Base-by-base conservation (phyloP, 2,113 vertebrate genomes). In the Rhinolophus ferrumequinum region DNA sequence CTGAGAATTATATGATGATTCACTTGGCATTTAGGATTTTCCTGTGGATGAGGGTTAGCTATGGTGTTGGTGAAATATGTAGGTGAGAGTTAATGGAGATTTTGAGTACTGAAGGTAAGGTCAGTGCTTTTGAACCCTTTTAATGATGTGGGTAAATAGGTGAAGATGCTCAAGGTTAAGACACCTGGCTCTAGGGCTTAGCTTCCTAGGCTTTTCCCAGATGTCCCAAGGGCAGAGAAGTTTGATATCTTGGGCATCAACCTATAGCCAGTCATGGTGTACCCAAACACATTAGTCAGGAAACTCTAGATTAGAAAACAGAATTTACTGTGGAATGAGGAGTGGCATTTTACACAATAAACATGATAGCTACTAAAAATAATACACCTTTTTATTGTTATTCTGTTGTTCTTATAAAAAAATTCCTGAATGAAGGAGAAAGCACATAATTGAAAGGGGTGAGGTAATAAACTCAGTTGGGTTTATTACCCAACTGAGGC, bases 281-380 rank as follows among this genome's bases (percentile, higher is more conserved):
- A 18, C 11, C 33, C 33, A 58, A 58, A 10, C 77, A 50, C 19
- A 16, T 38, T 9, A 28, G 26, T 64, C 22, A 35, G 77, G 58
- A 86, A 82, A 18, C 50, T 77, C 64, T 70, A 67, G n/a, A 47
- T 77, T 82, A 73, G 85, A 93, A 95, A 85, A 41, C 8, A 86
- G 64, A 73, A 64, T 15, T 64, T 84, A 52, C 16, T 77, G 9
- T 56, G 21, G n/a, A 88, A 66, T 35, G 24, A 30, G 90, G 54
- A 88, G 7, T 72, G 28, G 62, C 2, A 3, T 82, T 72, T 86
- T 82, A 22, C 11, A 81, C 1, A 13, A 35, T 38, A 91, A 90
- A 33, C 28, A 56, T 19, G 6, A 75, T 18, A 64, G 28, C 50
- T 90, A 28, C n/a, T 60, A 47, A 92, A 19, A 56, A 85, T 35